phyloP scores from a whole-genome alignment of 2,797 vertebrate genomes.

The Sebastiscus tertius region DNA sequence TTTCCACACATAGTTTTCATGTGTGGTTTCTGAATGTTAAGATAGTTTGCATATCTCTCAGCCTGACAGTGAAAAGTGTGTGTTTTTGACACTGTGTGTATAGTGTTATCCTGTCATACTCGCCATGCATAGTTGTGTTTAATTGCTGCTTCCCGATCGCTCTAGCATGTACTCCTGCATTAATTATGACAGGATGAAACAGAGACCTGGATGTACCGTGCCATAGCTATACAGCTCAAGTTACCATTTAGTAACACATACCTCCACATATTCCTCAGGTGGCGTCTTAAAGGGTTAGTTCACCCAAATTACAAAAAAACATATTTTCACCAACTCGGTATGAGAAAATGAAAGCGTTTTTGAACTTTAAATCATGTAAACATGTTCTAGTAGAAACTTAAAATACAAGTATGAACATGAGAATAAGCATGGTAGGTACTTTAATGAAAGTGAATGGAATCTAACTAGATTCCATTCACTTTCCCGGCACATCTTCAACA shows the following conservation, averaged over 20 bases:
- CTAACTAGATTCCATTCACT: not conserved
- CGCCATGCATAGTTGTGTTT: conserved; percentile 54
- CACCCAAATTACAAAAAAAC: not conserved
- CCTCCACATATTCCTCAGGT: conserved; percentile 10
- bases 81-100: not conserved
- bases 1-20: not conserved
- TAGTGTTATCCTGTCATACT: not conserved
- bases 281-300: not conserved
- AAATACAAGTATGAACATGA: too few species aligned
- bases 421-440: too few species aligned
- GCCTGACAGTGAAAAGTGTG: not conserved
- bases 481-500: too few species aligned
- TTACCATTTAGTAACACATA: conserved; percentile 27
- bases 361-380: too few species aligned
- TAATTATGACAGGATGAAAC: conserved; percentile 58
- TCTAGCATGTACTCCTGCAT: conserved; percentile 53
- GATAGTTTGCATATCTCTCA: conserved; percentile 5
- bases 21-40: not conserved
- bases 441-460: not conserved
- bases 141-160: conserved; percentile 45
- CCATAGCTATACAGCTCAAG: not conserved
- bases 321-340: not conserved
- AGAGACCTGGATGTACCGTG: conserved; percentile 24
- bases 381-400: too few species aligned
- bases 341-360: too few species aligned